Conservation (phyloP, 92 coral and sea anemone species). For the Muricea muricata region DNA sequence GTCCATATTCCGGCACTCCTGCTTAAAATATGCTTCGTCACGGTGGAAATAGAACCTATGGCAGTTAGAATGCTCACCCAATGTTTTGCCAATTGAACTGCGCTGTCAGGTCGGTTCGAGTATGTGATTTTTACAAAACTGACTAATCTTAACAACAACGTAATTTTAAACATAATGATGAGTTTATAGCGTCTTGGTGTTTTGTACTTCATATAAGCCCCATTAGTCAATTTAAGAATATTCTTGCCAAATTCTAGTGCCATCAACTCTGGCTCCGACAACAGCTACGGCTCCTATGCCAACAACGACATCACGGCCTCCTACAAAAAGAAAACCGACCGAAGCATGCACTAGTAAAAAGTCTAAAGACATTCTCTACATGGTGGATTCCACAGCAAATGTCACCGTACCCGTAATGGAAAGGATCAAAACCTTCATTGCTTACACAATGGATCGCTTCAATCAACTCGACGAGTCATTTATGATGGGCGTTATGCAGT, state of each 20-base stretch:
- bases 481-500: constrained; percentile 27
- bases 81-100: too few relatives aligned
- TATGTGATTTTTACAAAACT: too few relatives aligned
- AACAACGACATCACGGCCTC: constrained; percentile 1
- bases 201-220: too few relatives aligned
- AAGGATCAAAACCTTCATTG: not conserved
- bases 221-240: too few relatives aligned
- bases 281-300: not conserved
- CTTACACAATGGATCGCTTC: not conserved
- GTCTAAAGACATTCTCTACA: constrained; percentile 30
- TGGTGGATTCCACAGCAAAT: constrained; percentile 13
- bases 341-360: not conserved
- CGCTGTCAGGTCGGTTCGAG: too few relatives aligned
- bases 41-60: too few relatives aligned
- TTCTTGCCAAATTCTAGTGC: not conserved
- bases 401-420: not conserved
- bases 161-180: too few relatives aligned
- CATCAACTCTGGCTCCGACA: not conserved
- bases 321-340: not conserved
- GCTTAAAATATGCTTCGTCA: too few relatives aligned
- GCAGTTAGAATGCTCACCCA: too few relatives aligned
- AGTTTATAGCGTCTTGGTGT: too few relatives aligned
- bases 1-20: too few relatives aligned
- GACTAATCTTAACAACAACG: too few relatives aligned
- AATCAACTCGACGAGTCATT: not conserved